Conservation (phyloP, 2,113 vertebrate species). For the Gymnarchus niloticus region DNA sequence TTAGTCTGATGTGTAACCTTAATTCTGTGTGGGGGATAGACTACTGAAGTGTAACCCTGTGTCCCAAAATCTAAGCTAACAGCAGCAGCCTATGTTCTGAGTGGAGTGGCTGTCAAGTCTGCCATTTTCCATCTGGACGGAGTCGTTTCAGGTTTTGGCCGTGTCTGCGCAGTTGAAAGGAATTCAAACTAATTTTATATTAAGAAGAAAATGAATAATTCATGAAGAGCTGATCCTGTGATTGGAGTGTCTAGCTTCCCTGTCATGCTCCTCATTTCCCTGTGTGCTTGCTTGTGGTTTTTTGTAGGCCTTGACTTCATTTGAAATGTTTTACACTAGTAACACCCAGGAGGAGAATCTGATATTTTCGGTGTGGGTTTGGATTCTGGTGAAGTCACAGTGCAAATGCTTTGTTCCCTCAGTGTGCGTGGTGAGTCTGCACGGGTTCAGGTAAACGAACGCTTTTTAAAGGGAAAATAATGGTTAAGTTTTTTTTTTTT, state of each 20-base stretch:
- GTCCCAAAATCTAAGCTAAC: too few species aligned
- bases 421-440: too few species aligned
- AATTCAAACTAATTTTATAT: background rate
- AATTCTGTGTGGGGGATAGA: too few species aligned
- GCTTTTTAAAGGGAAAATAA: background rate
- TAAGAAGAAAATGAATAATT: conserved; percentile 1
- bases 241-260: background rate
- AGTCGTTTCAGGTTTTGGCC: background rate
- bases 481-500: background rate
- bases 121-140: background rate
- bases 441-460: too few species aligned
- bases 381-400: background rate
- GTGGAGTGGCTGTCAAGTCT: background rate
- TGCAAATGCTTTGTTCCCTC: too few species aligned
- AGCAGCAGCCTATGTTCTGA: too few species aligned
- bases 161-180: background rate
- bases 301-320: background rate
- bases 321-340: background rate
- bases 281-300: background rate
- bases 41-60: too few species aligned
- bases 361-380: background rate
- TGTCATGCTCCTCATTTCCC: background rate
- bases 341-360: background rate
- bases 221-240: background rate
- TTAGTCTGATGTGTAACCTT: background rate